Evolutionary conservation across 2,113 vertebrate genomes (phyloP), one percentile per base, ranked within the genome.

Genomic region (Tetraodon nigroviridis): DNA sequence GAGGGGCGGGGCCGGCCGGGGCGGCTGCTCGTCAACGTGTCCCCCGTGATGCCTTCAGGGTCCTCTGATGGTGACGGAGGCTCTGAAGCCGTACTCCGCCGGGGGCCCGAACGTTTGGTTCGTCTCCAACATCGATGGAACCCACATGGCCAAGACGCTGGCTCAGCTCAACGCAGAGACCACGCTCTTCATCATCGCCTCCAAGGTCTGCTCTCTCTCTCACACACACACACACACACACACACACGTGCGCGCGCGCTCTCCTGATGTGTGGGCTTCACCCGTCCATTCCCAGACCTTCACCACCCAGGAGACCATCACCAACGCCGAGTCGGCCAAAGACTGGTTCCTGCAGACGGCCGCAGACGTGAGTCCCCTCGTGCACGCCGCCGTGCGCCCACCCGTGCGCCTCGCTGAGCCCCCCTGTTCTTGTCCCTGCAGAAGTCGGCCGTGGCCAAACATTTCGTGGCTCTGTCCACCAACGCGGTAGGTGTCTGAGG

Each of bases 261-360:
- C 5, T 37, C 32, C 42, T 44, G 42, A 7, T 17, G 14, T 4
- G 32, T 7, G 17, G 47, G 58, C 5, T 49, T 59, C 24, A 53
- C 50, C 32, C 12, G 21, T 4, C 17, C 10, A 4, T 32, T 13
- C 17, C 46, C 78, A 99, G 97, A 99, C 96, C 1, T 99, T 98
- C 61, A 99, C 97, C 73, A 98, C 96, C 1, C 96, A 98, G 75
- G 97, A 99, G 87, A 99, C 97, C n/a, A 99, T 99, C 87, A 99
- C 96, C 2, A 99, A 99, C 0, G 97, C 96, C 0, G 95, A 97
- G 80, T 98, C 96, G 0, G 97, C 95, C 6, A 94, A 91, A 61
- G 97, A 98, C 24, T 99, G 97, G 96, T 93, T 99, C 84, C 85
- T 99, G 2, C 47, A 48, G 52, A 68, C 90, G 0, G 94, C 95